Evolutionary conservation across 2,888 invertebrate species (phyloP), one percentile per base, ranked within the genome.

Genomic region (Thelaira solivaga): DNA sequence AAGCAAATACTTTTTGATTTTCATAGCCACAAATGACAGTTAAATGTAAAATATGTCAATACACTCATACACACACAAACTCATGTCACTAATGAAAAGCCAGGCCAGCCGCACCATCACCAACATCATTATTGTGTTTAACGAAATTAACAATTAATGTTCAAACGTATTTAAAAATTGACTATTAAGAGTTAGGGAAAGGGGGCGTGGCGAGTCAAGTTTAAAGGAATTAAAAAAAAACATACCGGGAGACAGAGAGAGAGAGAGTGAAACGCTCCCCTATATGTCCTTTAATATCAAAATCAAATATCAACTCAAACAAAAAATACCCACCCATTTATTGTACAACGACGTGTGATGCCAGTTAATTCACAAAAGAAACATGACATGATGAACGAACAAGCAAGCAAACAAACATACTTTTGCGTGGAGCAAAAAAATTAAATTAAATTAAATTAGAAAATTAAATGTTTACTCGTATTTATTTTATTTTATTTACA

Each of bases 321-420:
- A 71, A 31, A 71, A 43, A 71, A 61, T 71, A 71, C 71, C 71
- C 71, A 72, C 71, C 71, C 62, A 72, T 62, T 62, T 55, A 53
- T 45, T 53, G 49, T 49, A 57, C 39, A 34, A 67, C 24, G 13
- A 39, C 11, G 59, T 41, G 6, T 59, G 29, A 55, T 39, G 68
- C 47, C 57, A 68, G 41, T 41, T 49, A 31, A 49, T 59, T 51
- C 49, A 22, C 39, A 59, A 31, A 41, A 55, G 8, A 29, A 26
- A 10, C 18, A 43, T 22, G 13, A 36, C 11, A 47, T 18, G 22
- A 34, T 51, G 29, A 29, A 45, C 6, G 5, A 53, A 47, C n/a
- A 6, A 71, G n/a, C n/a, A n/a, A n/a, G n/a, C n/a, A n/a, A n/a
- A n/a, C n/a, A n/a, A n/a, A n/a, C n/a, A n/a, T n/a, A n/a, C n/a